A percentile compares a stretch with the other conserved stretches of the same genome.
These are phyloP conservation scores for Epinotia demarniana DNA, from an alignment of 2,888 invertebrate species.

Conservation along the genomic window DNA sequence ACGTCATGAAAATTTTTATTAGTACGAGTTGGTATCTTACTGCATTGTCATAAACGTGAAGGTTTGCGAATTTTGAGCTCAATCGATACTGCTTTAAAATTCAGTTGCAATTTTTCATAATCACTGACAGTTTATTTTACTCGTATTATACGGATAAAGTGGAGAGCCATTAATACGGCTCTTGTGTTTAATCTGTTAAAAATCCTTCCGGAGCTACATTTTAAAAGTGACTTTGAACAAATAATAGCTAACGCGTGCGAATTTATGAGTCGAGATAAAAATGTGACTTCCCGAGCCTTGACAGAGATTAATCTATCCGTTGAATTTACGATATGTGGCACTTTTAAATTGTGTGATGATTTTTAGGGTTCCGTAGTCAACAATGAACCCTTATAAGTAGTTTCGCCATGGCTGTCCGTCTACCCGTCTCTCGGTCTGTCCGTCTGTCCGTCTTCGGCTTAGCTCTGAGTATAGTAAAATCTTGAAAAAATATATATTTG, in stretches of 20 bases:
- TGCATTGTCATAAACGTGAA: too few species aligned
- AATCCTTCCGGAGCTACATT: constrained; percentile 23
- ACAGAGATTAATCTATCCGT: constrained; percentile 40
- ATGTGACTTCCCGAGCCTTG: constrained; percentile 36
- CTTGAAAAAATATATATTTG: too few species aligned
- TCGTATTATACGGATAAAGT: background rate
- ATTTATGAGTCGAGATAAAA: constrained; percentile 44
- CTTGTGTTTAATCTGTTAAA: background rate
- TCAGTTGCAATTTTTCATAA: background rate
- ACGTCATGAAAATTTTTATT: too few species aligned
- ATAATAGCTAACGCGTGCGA: constrained; percentile 39
- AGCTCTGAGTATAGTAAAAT: too few species aligned
- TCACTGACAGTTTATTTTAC: background rate
- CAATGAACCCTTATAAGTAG: too few species aligned
- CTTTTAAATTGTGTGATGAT: constrained; percentile 4
- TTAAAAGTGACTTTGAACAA: constrained; percentile 33
- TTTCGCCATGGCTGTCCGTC: too few species aligned
- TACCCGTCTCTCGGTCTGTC: too few species aligned
- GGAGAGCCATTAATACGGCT: constrained; percentile 5
- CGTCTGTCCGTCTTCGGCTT: too few species aligned
- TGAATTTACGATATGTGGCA: constrained; percentile 22
- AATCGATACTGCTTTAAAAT: too few species aligned
- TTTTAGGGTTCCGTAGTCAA: background rate
- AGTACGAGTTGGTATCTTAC: too few species aligned
- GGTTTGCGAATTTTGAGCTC: too few species aligned